Percentiles rank a stretch among this genome's conserved stretches.
phyloP scores from a whole-genome alignment of 2,113 vertebrate genomes.

The Psittacula cyanocephala region DNA sequence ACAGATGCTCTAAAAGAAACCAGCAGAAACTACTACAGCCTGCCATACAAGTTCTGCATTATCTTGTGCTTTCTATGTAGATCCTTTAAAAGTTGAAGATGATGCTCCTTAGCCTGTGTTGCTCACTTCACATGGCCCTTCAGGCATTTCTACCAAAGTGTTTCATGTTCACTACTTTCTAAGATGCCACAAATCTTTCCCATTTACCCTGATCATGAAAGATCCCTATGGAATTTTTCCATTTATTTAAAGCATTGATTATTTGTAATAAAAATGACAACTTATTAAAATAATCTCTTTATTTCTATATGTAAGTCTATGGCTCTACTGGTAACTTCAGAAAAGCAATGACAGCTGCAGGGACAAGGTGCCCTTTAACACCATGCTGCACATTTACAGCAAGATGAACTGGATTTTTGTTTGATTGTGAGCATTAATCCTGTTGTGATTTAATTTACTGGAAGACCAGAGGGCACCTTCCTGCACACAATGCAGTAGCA shows the following conservation, averaged over 20 bases:
- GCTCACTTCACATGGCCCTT: neutral
- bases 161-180: neutral
- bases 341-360: neutral
- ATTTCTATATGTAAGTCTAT: neutral
- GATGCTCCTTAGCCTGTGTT: neutral
- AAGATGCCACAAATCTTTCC: neutral
- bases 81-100: neutral
- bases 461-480: neutral
- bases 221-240: neutral
- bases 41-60: neutral
- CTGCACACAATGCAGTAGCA: neutral
- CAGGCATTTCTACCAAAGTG: neutral
- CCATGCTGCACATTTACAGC: neutral
- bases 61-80: neutral
- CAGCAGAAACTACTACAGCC: neutral
- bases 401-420: conserved; percentile 1
- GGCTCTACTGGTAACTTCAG: neutral
- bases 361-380: conserved; percentile 5
- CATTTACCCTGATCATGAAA: neutral
- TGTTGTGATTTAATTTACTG: neutral
- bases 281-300: neutral
- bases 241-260: conserved; percentile 42
- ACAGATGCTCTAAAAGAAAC: neutral
- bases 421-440: neutral
- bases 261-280: neutral